Evolutionary conservation across 2,888 invertebrate species (phyloP), one percentile per base, ranked within the genome.

Genomic region (Harmothoe impar): DNA sequence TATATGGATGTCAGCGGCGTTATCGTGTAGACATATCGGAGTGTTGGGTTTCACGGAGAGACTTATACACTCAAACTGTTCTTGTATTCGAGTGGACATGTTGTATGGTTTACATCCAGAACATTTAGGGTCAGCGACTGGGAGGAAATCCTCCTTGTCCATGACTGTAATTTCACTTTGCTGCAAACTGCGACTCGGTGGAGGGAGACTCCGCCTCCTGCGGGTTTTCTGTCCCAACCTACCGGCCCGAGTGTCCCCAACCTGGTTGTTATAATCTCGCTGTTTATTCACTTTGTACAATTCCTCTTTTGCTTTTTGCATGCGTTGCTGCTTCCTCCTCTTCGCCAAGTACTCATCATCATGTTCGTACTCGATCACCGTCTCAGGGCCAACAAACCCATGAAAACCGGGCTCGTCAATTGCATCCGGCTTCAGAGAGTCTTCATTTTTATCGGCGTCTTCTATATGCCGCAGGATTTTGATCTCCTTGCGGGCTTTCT

Each of bases 1-100:
- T 5, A 92, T 81, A 54, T 92, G 92, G 33, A 92, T 56, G 35
- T 92, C 92, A 33, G 43, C 31, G 20, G 51, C 33, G 31, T 84
- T 56, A 0, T 90, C 86, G 51, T 92, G 91, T 54, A 92, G 62
- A 85, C 92, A 92, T 0, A 92, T 52, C 15, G 35, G 23, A 5
- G 72, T 86, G 20, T 23, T 54, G 15, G 92, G 91, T 86, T 89
- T 88, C 3, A 90, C 77, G 17, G 33, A 78, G 10, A 92, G 52
- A 56, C 17, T 56, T 5, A 91, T 62, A 43, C 91, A 91, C 35
- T 91, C 91, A 77, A 85, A 91, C 33, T 77, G 31, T n/a, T 33
- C 89, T 23, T 56, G n/a, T 77, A 25, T 20, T 15, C 25, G 23
- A 15, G 52, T 10, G 1, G 86, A 86, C 12, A 86, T 51, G 31